Base-by-base conservation (phyloP, 1,140 invertebrate species). In the Leptinotarsa undecemlineata region DNA sequence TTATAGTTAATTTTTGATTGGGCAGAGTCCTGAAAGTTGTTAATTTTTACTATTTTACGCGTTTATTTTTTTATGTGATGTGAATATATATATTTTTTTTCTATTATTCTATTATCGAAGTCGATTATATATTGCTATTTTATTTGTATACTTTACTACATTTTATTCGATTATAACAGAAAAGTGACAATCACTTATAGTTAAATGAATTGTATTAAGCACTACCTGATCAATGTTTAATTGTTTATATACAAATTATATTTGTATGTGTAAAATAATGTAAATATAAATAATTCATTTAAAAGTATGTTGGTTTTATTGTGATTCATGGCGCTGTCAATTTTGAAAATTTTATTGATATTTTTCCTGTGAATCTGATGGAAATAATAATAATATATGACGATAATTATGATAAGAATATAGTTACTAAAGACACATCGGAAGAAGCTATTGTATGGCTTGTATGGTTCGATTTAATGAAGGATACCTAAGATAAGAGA, bases 101-200 rank as follows among this genome's bases (percentile, higher is more conserved):
- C 68, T 42, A 17, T 15, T 75, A 62, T 71, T 51, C 71, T 71
- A 48, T 72, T 71, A 72, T 68, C 71, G 71, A 76, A 73, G 66
- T 73, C 63, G 70, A 51, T 74, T 76, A 73, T 68, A 76, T 76
- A 72, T 76, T 76, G 75, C 61, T 73, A 69, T 76, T 76, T 68
- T 73, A 17, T 57, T 17, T 57, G 15, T 19, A 17, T 17, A 17
- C 4, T 19, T 57, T 57, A 17, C 15, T 57, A 19, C 33, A 62
- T 73, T 61, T 63, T 70, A 67, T 76, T 71, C 61, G 4, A 63
- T 74, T 73, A 68, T 64, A 48, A 48, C 74, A 72, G 73, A 60
- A 63, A 74, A 72, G 76, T 77, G 76, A 77, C 76, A 77, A 77
- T 77, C 76, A 77, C 75, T 73, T 76, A 73, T 61, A 74, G 76